Base-by-base conservation (phyloP, 2,888 invertebrate genomes). In the Diachrysia chrysitis region DNA sequence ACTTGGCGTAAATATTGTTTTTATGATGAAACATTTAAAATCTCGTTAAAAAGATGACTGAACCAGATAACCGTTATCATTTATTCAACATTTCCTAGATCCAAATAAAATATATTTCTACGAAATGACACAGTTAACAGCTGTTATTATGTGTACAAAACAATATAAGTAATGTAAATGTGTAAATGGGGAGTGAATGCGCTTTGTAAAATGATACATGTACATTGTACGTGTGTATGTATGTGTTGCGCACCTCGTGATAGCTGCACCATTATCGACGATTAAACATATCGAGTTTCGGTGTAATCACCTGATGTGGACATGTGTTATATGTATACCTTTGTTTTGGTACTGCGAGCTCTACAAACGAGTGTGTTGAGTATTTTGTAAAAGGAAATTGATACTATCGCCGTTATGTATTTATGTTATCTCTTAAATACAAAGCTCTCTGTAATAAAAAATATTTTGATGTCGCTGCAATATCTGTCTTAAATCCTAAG, bases 291-390 rank as follows among this genome's bases (percentile, higher is more conserved):
- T 87, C 76, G 69, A 72, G 78, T 83, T 81, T 76, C 82, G 72
- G 74, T 79, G 85, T 85, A 80, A 87, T 84, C 84, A 85, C 76
- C 79, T 80, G 83, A 83, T 82, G 78, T 81, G 81, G 80, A 81
- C 80, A 82, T 80, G 71, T 78, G 79, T 76, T 76, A 25, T 61
- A 56, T 55, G 55, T 79, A 63, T 53, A 58, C 68, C 25, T 73
- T 66, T 70, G 65, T 78, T 65, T 73, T 42, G 46, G 48, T 68
- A 64, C 54, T 63, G 51, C 42, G 23, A 57, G 71, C 58, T 58
- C 69, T 55, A 66, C 66, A 61, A 17, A 62, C 55, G 37, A 74
- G 29, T 68, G 58, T 73, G 29, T 71, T 37, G 9, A 53, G 58
- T 54, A 60, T 23, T 67, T 67, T 54, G 67, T 59, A 48, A 29